These are phyloP conservation scores for Charina bottae DNA, from an alignment of 2,113 vertebrate genomes.

Conservation along the genomic window DNA sequence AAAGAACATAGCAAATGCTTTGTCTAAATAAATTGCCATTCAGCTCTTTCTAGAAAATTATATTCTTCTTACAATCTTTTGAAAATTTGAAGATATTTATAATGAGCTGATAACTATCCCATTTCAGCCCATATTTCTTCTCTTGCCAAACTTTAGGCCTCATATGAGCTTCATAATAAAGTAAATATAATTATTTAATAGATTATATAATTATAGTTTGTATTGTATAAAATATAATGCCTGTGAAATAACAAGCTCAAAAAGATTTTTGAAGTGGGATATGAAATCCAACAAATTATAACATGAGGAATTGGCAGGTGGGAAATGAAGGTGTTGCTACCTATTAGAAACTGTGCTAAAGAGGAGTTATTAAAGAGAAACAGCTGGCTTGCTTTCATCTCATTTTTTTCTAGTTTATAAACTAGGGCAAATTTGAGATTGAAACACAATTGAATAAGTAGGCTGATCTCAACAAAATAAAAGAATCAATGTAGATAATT, in stretches of 20 bases:
- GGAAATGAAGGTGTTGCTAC: conserved; percentile 1
- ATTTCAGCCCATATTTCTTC: no score
- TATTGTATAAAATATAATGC: not conserved
- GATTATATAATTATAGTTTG: no score
- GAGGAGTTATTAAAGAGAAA: conserved; percentile 5
- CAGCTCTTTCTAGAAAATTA: no score
- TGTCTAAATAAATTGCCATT: no score
- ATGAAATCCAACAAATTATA: not conserved
- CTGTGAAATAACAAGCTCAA: not conserved
- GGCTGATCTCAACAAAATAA: not conserved
- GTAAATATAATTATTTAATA: no score
- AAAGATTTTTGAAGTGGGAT: not conserved
- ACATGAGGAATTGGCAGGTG: not conserved
- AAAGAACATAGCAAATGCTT: no score
- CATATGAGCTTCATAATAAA: no score
- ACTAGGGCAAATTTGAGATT: not conserved
- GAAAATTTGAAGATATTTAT: no score
- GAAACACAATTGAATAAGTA: not conserved
- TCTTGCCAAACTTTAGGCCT: no score
- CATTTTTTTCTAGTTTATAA: not conserved
- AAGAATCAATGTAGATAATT: not conserved
- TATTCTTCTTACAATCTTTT: no score
- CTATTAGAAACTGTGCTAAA: conserved; percentile 4
- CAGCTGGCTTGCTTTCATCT: not conserved
- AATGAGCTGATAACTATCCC: no score